Evolutionary conservation across 1,140 invertebrate genomes (phyloP), one percentile per base, ranked within the genome.

Genomic region (Drosophila bipectinata): DNA sequence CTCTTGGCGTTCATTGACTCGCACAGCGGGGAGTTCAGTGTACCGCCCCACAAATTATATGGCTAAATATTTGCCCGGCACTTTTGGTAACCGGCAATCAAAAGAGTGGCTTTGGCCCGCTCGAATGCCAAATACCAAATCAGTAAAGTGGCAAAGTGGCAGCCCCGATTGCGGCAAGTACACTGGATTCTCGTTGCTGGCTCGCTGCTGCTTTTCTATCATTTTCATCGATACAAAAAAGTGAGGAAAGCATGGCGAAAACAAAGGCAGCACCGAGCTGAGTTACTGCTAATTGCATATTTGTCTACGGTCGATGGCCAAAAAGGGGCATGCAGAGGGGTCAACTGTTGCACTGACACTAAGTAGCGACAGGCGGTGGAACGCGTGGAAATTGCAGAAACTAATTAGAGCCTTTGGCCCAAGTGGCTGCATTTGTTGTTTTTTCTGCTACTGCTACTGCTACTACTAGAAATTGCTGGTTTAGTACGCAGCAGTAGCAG

Each of bases 351-450:
- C 62, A 48, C 73, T 77, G 81, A 74, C 81, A 79, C 72, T 88
- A 83, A 87, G 83, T 83, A 83, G 79, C 83, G 67, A 83, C 79
- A 79, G 79, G 61, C 45, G 67, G 66, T 61, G 68, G 64, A 85
- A 80, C 82, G 79, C 79, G 83, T 88, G 72, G 79, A 88, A 88
- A 88, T 88, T 79, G 83, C 83, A 88, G 83, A 69, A 88, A 88
- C 83, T 88, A 88, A 88, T 88, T 88, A 88, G 83, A 88, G 84
- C 83, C 83, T 88, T 69, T 88, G 82, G 77, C 77, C 73, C 57
- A 78, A 62, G 64, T 32, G 71, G 75, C 28, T 68, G 62, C 10
- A 67, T 49, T 15, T 72, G 62, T 7, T 66, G 75, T 21, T 74
- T 49, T 7, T 66, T 72, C 15, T 71, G 68, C 58, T 68, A 62